A percentile compares a stretch with the other conserved stretches of the same genome.
Evolutionary conservation across 2,113 vertebrate genomes (phyloP).

Genomic region (Hiodon tergisus): DNA sequence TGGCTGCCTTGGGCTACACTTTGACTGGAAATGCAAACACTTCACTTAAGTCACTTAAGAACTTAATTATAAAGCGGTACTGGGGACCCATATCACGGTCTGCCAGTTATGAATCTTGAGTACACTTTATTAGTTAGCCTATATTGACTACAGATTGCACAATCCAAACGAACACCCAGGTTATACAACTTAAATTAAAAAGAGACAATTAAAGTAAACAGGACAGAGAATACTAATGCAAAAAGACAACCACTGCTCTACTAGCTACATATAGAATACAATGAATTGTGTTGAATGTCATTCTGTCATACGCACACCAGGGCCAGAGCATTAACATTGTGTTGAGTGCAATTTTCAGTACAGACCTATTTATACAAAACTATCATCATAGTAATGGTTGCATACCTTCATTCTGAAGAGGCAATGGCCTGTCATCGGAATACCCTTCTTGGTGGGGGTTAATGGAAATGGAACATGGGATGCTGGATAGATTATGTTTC

Average conservation of each 20-base stretch:
- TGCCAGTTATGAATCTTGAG: not conserved
- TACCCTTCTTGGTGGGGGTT: not conserved
- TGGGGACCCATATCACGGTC: not conserved
- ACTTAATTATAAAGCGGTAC: constrained; percentile 4
- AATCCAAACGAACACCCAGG: not conserved
- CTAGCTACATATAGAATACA: not conserved
- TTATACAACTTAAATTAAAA: not conserved
- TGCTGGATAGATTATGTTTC: not conserved
- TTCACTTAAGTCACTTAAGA: constrained; percentile 1
- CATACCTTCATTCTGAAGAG: not conserved
- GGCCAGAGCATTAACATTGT: not conserved
- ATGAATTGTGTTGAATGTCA: not conserved
- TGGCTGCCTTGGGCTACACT: not conserved
- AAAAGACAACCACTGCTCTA: not conserved
- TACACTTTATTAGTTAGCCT: not conserved
- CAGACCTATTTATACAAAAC: not conserved
- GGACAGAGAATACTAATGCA: not conserved
- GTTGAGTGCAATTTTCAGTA: not conserved
- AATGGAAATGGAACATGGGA: not conserved
- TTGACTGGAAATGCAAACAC: not conserved
- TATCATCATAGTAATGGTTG: constrained; percentile 3
- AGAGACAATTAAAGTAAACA: not conserved
- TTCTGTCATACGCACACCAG: not conserved
- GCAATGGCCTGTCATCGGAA: not conserved
- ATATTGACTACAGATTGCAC: not conserved